A percentile compares a stretch with the other conserved stretches of the same genome.
Evolutionary conservation across 1,140 invertebrate genomes (phyloP).

Genomic region (Hyles euphorbiae): DNA sequence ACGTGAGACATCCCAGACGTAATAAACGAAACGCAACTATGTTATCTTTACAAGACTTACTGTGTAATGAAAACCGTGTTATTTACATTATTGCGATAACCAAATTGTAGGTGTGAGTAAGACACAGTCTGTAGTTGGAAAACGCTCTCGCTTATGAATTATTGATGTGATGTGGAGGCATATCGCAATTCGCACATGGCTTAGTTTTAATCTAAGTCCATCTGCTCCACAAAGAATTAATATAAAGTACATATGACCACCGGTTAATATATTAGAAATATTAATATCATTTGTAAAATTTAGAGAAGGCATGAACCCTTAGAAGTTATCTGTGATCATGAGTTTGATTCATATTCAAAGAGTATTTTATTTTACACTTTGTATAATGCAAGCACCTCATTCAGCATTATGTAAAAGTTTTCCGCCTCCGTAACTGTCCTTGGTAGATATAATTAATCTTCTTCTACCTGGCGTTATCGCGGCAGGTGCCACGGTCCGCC

Average conservation of each 20-base stretch:
- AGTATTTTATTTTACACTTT: no score
- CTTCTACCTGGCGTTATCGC: no score
- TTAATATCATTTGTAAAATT: no score
- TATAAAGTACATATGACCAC: no score
- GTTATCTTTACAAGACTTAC: conserved; percentile 13
- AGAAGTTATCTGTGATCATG: neutral
- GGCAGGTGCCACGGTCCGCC: no score
- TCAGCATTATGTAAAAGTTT: no score
- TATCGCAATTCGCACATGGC: conserved; percentile 20
- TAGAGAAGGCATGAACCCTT: no score
- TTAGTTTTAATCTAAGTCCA: conserved; percentile 33
- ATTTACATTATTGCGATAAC: conserved; percentile 1
- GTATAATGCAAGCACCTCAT: no score
- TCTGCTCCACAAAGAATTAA: neutral
- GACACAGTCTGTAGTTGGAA: neutral
- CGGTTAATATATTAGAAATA: no score
- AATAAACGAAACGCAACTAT: conserved; percentile 49
- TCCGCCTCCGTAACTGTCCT: no score
- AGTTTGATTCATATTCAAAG: neutral
- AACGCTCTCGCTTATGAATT: conserved; percentile 22
- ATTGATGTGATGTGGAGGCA: conserved; percentile 4
- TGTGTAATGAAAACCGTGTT: neutral
- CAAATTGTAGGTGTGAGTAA: neutral
- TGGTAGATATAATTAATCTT: no score
- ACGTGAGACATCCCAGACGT: conserved; percentile 22